Conservation (phyloP, 2,797 vertebrate genomes). For the Chiroxiphia lanceolata region DNA sequence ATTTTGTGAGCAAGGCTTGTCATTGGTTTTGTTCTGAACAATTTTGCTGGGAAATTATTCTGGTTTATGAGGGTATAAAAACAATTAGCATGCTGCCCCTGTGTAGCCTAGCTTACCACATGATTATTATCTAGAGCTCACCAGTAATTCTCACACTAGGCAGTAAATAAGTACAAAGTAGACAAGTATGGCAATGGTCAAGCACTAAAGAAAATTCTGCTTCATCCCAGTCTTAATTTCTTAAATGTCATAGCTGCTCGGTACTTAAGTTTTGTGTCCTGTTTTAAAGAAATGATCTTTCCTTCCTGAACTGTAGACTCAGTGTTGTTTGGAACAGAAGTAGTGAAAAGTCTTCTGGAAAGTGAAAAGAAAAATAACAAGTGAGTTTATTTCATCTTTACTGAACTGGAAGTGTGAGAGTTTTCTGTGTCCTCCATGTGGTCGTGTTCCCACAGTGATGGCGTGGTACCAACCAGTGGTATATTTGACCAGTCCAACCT, state of each 20-base stretch:
- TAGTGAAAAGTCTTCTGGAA: background rate
- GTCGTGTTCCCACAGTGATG: background rate
- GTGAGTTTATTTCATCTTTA: background rate
- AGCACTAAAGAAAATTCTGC: background rate
- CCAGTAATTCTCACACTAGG: background rate
- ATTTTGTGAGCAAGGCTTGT: background rate
- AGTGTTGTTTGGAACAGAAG: background rate
- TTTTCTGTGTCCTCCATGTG: background rate
- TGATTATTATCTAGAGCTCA: background rate
- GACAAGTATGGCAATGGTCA: background rate
- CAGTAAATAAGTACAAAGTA: background rate
- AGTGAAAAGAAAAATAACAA: background rate
- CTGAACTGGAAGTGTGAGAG: background rate
- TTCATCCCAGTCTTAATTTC: background rate
- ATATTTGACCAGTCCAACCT: background rate
- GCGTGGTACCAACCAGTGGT: background rate
- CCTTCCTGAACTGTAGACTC: background rate
- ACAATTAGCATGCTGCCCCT: background rate
- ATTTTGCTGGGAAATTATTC: background rate
- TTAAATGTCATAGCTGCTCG: background rate
- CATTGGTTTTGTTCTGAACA: conserved; percentile 23
- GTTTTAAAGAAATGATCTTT: background rate
- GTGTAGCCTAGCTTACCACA: background rate
- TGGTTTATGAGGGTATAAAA: conserved; percentile 13
- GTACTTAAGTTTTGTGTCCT: background rate